Evolutionary conservation across 2,113 vertebrate genomes (phyloP).

Genomic region (Chaetodon auriga): DNA sequence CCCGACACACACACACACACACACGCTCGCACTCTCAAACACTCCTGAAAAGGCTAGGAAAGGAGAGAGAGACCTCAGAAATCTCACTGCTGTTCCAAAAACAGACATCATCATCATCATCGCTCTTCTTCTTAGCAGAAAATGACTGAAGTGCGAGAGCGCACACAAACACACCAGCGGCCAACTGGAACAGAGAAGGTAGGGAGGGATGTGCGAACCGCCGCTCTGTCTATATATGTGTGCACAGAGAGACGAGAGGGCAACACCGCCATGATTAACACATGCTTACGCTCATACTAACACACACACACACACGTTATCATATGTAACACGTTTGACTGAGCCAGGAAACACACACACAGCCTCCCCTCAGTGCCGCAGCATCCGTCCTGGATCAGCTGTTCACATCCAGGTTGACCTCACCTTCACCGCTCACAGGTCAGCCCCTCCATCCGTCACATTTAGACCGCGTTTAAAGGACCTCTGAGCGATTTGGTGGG

Average conservation of each 20-base stretch:
- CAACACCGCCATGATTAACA: constrained; percentile 31
- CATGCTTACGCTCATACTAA: background rate
- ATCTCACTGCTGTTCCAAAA: constrained; percentile 44
- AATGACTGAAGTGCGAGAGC: constrained; percentile 57
- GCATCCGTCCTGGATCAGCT: background rate
- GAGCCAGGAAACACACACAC: background rate
- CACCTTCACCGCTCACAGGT: background rate
- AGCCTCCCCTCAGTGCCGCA: background rate
- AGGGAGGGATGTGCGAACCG: constrained; percentile 7
- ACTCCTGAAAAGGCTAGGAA: constrained; percentile 76
- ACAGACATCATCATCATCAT: constrained; percentile 46
- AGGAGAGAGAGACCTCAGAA: constrained; percentile 41
- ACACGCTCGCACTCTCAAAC: constrained; percentile 40
- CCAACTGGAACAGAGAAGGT: constrained; percentile 48
- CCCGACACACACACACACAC: constrained; percentile 32
- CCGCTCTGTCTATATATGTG: constrained; percentile 16
- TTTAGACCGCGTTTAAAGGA: background rate
- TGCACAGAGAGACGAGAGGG: background rate
- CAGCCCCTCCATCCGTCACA: background rate
- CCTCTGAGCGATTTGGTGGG: background rate
- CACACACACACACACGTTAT: background rate
- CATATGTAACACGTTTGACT: constrained; percentile 4
- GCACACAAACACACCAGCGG: constrained; percentile 49
- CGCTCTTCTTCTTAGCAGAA: constrained; percentile 36
- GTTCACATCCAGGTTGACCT: background rate